Percentiles rank a stretch among this genome's conserved stretches.
Evolutionary conservation across 2,797 vertebrate species (phyloP).

Genomic region (Gastrophryne carolinensis): DNA sequence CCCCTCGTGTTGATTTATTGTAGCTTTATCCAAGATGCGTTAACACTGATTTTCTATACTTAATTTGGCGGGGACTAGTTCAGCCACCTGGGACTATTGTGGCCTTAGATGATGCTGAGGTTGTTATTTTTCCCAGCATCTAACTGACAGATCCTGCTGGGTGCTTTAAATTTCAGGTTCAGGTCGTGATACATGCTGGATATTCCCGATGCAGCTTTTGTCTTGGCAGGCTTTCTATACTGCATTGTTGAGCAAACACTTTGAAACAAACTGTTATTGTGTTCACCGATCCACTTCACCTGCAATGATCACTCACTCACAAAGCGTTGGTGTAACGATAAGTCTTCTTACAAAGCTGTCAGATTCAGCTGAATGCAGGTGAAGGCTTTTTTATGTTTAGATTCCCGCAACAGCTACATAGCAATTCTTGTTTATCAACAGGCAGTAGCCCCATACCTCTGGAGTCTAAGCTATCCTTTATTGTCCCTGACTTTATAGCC

Average conservation of each 20-base stretch:
- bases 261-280: constrained; percentile 26
- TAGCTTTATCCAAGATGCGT: too few relatives aligned
- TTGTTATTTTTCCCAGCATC: neutral
- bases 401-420: constrained; percentile 19
- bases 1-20: too few relatives aligned
- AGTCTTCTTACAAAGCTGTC: constrained; percentile 44
- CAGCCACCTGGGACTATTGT: too few relatives aligned
- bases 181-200: neutral
- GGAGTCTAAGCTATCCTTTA: constrained; percentile 23
- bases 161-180: neutral
- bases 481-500: constrained; percentile 3
- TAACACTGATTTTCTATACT: too few relatives aligned
- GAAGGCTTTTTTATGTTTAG: constrained; percentile 12
- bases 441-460: constrained; percentile 19
- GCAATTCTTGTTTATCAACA: constrained; percentile 16
- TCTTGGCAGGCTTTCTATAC: constrained; percentile 16
- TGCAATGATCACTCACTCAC: constrained; percentile 41
- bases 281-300: constrained; percentile 40
- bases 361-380: constrained; percentile 47
- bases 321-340: constrained; percentile 40
- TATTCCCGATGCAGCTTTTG: constrained; percentile 3
- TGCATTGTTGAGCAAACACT: constrained; percentile 17
- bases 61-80: too few relatives aligned
- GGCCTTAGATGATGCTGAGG: too few relatives aligned
- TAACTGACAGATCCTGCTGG: neutral